Conservation (phyloP, 2,888 invertebrate genomes). For the Synanthedon myopaeformis region DNA sequence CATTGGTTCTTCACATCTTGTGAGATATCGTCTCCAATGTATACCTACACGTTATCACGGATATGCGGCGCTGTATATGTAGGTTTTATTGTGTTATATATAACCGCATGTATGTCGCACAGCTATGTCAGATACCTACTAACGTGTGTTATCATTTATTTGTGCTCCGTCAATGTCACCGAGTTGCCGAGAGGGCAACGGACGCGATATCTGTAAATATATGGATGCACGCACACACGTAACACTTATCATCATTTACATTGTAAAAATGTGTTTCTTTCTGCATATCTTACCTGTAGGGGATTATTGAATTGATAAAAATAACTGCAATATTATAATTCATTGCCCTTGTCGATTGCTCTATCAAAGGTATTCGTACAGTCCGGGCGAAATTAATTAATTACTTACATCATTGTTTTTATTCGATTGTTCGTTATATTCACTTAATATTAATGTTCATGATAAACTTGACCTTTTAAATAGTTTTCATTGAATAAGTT, state of each 20-base stretch:
- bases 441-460: no score
- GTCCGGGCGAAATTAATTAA: no score
- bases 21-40: not conserved
- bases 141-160: conserved; percentile 60
- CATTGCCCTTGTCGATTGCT: conserved; percentile 38
- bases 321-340: conserved; percentile 34
- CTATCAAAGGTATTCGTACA: no score
- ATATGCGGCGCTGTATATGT: not conserved
- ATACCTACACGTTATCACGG: not conserved
- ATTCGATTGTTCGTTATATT: no score
- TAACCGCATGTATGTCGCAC: not conserved
- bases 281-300: conserved; percentile 21
- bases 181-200: conserved; percentile 64
- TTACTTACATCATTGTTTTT: no score
- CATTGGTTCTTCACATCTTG: not conserved
- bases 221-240: conserved; percentile 22
- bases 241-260: conserved; percentile 10
- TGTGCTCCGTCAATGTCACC: conserved; percentile 66
- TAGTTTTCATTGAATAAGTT: no score
- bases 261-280: conserved; percentile 22
- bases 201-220: conserved; percentile 53
- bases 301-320: conserved; percentile 42
- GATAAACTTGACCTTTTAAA: no score
- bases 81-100: not conserved
- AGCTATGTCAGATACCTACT: conserved; percentile 22